These are phyloP conservation scores for Corythornis cristatus DNA, from an alignment of 2,113 vertebrate genomes.

Conservation along the genomic window DNA sequence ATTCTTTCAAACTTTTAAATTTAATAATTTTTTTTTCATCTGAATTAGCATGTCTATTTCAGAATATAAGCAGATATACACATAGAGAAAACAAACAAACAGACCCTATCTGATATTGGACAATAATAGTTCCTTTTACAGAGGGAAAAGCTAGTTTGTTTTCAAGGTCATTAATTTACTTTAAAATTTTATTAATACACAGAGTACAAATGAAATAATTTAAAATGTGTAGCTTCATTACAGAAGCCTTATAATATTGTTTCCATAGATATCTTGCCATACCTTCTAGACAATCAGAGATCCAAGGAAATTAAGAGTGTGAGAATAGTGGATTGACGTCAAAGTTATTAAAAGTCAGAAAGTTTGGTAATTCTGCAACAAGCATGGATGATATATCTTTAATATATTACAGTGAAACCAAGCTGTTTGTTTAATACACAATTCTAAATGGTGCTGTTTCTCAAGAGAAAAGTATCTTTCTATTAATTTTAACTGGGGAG, in stretches of 20 bases:
- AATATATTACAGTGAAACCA: neutral
- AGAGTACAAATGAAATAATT: slow-evolving; percentile 10
- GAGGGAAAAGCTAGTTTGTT: slow-evolving; percentile 47
- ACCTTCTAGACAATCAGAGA: slow-evolving; percentile 37
- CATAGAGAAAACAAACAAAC: neutral
- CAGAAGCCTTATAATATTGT: neutral
- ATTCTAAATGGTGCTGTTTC: neutral
- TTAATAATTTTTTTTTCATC: slow-evolving; percentile 4
- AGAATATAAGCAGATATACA: neutral
- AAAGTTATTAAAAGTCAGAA: slow-evolving; percentile 80
- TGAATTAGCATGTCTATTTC: slow-evolving; percentile 25
- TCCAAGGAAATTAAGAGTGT: slow-evolving; percentile 62
- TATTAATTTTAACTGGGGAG: neutral
- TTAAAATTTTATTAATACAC: slow-evolving; percentile 1
- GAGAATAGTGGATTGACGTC: slow-evolving; percentile 54
- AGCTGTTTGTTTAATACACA: neutral
- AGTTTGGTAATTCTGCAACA: slow-evolving; percentile 68
- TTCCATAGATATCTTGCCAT: slow-evolving; percentile 7
- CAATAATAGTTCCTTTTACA: neutral
- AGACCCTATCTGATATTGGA: neutral
- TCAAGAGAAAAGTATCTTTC: neutral
- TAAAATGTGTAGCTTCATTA: neutral
- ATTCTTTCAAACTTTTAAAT: slow-evolving; percentile 62
- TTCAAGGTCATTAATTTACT: slow-evolving; percentile 76
- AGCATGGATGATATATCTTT: neutral